These are phyloP conservation scores for Drosophila demipolita DNA, from an alignment of 2,888 invertebrate species.

Conservation along the genomic window DNA sequence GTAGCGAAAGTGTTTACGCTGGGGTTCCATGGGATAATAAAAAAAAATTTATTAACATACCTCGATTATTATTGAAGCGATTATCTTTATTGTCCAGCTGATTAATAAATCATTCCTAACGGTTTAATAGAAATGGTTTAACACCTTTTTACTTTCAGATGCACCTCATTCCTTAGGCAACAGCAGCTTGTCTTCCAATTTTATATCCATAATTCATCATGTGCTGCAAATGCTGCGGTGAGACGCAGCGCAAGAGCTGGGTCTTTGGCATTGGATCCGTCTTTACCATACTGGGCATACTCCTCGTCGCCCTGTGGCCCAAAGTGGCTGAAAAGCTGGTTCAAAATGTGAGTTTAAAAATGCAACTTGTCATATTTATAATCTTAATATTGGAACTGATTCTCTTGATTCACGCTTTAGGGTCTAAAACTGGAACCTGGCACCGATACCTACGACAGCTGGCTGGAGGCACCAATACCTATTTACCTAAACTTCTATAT, in stretches of 20 bases:
- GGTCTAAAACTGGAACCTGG: conserved; percentile 88
- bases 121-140: not conserved
- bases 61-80: conserved; percentile 28
- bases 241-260: conserved; percentile 83
- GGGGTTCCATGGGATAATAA: conserved; percentile 36
- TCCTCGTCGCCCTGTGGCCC: conserved; percentile 81
- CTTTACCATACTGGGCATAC: conserved; percentile 73
- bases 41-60: conserved; percentile 30
- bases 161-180: conserved; percentile 15
- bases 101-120: conserved; percentile 21
- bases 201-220: conserved; percentile 53
- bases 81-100: conserved; percentile 19
- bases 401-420: conserved; percentile 82
- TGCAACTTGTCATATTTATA: not conserved
- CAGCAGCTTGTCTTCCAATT: not conserved
- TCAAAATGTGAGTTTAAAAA: conserved; percentile 71
- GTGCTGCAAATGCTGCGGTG: conserved; percentile 83
- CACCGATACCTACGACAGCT: conserved; percentile 89
- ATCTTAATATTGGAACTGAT: not conserved
- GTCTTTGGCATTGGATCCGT: conserved; percentile 83
- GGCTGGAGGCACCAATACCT: conserved; percentile 93
- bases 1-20: not conserved
- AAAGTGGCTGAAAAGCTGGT: conserved; percentile 69
- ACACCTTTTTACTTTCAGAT: conserved; percentile 27
- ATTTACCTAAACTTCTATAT: conserved; percentile 91